phyloP scores from a whole-genome alignment of 2,888 invertebrate genomes.

The Escarpia spicata region DNA sequence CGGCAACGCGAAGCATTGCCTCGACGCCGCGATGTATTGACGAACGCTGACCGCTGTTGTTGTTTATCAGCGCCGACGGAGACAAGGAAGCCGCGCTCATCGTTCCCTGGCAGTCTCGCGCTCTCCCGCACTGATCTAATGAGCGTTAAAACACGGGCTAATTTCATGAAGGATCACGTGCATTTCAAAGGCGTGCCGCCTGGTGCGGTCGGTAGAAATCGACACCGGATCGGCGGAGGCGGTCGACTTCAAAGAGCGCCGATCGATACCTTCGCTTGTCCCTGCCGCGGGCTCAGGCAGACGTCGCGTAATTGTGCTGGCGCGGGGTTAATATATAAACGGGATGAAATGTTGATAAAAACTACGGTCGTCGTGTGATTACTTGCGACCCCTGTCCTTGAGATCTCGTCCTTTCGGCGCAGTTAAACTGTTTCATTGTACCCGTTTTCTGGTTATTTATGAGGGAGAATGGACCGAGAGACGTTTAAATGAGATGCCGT shows the following conservation, averaged over 20 bases:
- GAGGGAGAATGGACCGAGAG: not conserved
- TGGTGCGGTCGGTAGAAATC: not conserved
- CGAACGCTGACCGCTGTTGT: not conserved
- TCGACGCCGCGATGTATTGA: not conserved
- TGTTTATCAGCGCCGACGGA: not conserved
- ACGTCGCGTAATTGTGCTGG: not conserved
- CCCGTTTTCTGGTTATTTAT: not conserved
- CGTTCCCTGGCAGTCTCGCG: not conserved
- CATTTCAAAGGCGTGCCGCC: not conserved
- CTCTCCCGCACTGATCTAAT: slow-evolving; percentile 6
- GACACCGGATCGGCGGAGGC: not conserved
- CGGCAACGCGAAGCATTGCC: not conserved
- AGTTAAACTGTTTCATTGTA: not conserved
- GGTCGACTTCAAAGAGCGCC: not conserved
- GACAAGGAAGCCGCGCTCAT: not conserved
- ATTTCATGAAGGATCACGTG: slow-evolving; percentile 16
- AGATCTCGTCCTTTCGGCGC: not conserved
- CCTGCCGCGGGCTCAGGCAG: not conserved
- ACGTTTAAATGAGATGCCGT: slow-evolving; percentile 10
- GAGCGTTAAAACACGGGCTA: slow-evolving; percentile 16
- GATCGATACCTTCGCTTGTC: slow-evolving; percentile 16
- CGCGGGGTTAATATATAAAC: not conserved
- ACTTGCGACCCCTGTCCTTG: not conserved
- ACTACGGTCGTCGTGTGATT: not conserved
- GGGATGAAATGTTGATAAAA: slow-evolving; percentile 7